Base-by-base conservation (phyloP, 2,797 vertebrate species). In the Uromys caudimaculatus region DNA sequence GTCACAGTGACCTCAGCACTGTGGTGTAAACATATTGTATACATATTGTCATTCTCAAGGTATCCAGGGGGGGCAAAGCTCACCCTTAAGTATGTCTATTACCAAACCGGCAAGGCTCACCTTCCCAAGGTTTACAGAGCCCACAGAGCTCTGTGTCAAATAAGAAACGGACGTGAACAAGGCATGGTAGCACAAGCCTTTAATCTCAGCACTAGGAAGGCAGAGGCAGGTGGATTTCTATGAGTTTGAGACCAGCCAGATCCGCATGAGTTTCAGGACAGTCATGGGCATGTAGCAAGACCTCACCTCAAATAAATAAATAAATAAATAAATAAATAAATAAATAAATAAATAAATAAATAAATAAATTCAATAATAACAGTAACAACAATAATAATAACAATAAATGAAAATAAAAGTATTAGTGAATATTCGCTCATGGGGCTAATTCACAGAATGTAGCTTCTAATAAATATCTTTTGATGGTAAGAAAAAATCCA, bases 61-160 rank as follows among this genome's bases (percentile, higher is more conserved):
- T 29, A 8, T 76, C 73, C 64, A 85, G 38, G 62, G 38, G 62
- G 44, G 54, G 24, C 67, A 86, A 44, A 91, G n/a, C 17, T 91
- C 29, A 4, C 35, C 88, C 27, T 81, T 77, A 56, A 3, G 35
- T 29, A 56, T 11, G 89, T 27, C 52, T 85, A 14, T 32, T 67
- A 41, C 10, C 90, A 91, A 93, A 47, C 58, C 27, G 50, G 52
- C 83, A 91, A 85, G 81, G n/a, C n/a, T 93, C 52, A 9, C 79
- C 35, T 27, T 87, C 50, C 64, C 35, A 87, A 56, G 10, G 13
- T 32, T 62, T 93, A 54, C 17, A n/a, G 64, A 69, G n/a, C 64
- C 58, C 64, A 56, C 11, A 76, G 50, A 56, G 58, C 71, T 69
- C 60, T 56, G 7, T 17, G 27, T n/a, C 41, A 52, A 38, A 3